Percentiles rank a stretch among this genome's conserved stretches.
Conservation (phyloP, 2,797 vertebrate genomes). For the Oreortyx pictus region DNA sequence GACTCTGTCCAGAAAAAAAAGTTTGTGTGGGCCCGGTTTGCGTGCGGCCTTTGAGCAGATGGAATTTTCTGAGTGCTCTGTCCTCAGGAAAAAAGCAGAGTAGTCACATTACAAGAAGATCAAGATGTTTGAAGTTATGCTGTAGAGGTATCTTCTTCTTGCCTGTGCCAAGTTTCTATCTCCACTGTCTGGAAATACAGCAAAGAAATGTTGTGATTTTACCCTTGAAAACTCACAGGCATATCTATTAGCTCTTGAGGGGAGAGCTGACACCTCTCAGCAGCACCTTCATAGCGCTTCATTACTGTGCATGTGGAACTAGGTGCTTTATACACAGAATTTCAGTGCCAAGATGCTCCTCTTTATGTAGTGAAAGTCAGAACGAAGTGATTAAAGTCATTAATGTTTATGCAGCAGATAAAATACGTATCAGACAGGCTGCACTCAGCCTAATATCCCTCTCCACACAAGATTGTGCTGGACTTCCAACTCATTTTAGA, state of each 20-base stretch:
- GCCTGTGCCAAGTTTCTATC: neutral
- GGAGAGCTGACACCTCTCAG: neutral
- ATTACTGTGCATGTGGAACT: slow-evolving; percentile 23
- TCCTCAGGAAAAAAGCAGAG: neutral
- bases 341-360: slow-evolving; percentile 14
- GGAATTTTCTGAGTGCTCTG: neutral
- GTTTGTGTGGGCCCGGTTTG: neutral
- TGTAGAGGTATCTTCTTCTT: neutral
- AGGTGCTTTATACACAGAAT: neutral
- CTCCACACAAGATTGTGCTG: neutral
- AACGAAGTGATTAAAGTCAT: slow-evolving; percentile 39
- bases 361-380: slow-evolving; percentile 22
- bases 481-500: neutral
- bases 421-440: neutral
- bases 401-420: slow-evolving; percentile 24
- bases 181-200: neutral
- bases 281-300: neutral
- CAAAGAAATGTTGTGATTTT: slow-evolving; percentile 25
- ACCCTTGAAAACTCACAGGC: slow-evolving; percentile 1
- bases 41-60: neutral
- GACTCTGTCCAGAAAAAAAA: neutral
- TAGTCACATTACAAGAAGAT: neutral
- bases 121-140: neutral
- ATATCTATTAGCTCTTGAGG: neutral
- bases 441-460: neutral